Evolutionary conservation across 1,140 invertebrate genomes (phyloP), one percentile per base, ranked within the genome.

Genomic region (Himalopsyche phryganea): DNA sequence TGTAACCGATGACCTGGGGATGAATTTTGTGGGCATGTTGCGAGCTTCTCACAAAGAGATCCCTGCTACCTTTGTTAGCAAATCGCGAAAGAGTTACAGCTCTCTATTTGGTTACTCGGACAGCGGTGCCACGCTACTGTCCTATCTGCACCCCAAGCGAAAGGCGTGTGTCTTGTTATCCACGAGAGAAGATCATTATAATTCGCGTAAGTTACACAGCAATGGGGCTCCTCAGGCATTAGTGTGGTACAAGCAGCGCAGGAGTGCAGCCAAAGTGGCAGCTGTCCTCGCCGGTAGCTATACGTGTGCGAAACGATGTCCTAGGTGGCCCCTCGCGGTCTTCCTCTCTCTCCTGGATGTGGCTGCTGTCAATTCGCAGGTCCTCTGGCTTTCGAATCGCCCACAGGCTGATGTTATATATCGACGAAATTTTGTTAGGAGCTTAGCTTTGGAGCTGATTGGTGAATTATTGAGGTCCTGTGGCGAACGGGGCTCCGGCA

Each of bases 341-440:
- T 81, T 81, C 65, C 80, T 74, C 50, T 71, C 72, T 33, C 58
- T 80, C 11, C 59, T 81, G 9, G 77, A 81, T 63, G 73, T 82
- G 61, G 75, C 76, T n/a, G 68, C 76, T 7, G 67, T 80, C 0
- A 80, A 79, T 63, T 70, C 76, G 45, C 73, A 77, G 68, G 71
- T 80, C 1, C 61, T 77, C 35, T 77, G 73, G 72, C 65, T 69
- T 60, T 63, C 68, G 66, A 38, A 65, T 66, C 49, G 71, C 68
- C 60, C 47, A 46, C 42, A 62, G 59, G 6, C 66, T 46, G 42
- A 53, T 59, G 58, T 74, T 13, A 41, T 69, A 0, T 69, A 71
- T 47, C 68, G 77, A 15, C 68, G 75, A 46, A 49, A 63, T 13
- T 80, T 78, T 57, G 71, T 79, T 14, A 67, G 67, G 51, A 67